Evolutionary conservation across 2,113 vertebrate genomes (phyloP).

Genomic region (Bubo bubo): DNA sequence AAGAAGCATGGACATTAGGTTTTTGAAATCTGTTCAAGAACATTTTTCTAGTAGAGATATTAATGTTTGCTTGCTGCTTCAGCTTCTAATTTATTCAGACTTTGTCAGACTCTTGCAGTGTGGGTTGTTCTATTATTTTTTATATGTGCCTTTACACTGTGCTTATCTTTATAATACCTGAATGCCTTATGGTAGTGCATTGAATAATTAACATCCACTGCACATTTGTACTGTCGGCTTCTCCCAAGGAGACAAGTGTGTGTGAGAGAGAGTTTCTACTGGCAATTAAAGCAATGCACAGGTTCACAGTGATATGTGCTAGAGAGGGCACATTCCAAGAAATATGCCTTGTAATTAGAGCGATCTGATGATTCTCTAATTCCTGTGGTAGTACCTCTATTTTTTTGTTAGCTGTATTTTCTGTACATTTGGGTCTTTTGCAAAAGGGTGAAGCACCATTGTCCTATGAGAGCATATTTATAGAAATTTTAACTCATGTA

Average conservation of each 20-base stretch:
- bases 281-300: slow-evolving; percentile 16
- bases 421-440: not conserved
- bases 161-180: not conserved
- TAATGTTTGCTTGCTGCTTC: not conserved
- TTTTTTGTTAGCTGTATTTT: not conserved
- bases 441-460: not conserved
- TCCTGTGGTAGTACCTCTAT: not conserved
- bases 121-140: not conserved
- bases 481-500: not conserved
- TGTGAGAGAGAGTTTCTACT: not conserved
- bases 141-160: not conserved
- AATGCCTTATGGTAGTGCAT: not conserved
- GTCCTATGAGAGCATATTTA: not conserved
- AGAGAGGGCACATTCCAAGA: not conserved
- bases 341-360: not conserved
- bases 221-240: slow-evolving; percentile 23
- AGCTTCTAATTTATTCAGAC: slow-evolving; percentile 1
- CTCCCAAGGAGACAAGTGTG: not conserved
- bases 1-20: not conserved
- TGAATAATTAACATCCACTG: slow-evolving; percentile 37
- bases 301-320: not conserved
- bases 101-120: not conserved
- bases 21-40: not conserved
- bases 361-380: not conserved
- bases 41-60: not conserved